Conservation (phyloP, 2,888 invertebrate genomes). For the Arctia plantaginis region DNA sequence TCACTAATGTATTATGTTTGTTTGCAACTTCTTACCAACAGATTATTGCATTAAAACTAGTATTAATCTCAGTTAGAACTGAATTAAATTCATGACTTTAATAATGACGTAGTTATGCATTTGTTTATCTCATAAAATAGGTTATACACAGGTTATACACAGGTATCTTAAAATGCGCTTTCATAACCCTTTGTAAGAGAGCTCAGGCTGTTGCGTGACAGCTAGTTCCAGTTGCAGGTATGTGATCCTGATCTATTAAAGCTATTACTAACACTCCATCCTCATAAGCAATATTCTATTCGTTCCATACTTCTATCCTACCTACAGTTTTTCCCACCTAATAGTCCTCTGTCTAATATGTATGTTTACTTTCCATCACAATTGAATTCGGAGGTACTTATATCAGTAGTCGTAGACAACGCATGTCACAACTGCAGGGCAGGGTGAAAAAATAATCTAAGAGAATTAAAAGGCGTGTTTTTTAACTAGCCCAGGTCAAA, state of each 20-base stretch:
- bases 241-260: not conserved
- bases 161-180: no score
- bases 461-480: no score
- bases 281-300: not conserved
- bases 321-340: not conserved
- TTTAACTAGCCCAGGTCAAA: no score
- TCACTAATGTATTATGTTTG: not conserved
- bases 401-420: no score
- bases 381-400: no score
- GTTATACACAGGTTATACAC: no score
- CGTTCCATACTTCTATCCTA: not conserved
- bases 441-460: no score
- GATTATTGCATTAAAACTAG: not conserved
- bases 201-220: not conserved
- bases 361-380: no score
- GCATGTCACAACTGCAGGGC: no score
- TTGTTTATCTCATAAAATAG: not conserved
- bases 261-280: not conserved
- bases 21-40: not conserved
- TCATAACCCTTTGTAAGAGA: not conserved
- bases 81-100: not conserved
- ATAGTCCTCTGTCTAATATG: no score
- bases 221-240: not conserved
- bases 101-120: not conserved
- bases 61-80: not conserved